Evolutionary conservation across 2,113 vertebrate genomes (phyloP), one percentile per base, ranked within the genome.

Genomic region (Nibea coibor): DNA sequence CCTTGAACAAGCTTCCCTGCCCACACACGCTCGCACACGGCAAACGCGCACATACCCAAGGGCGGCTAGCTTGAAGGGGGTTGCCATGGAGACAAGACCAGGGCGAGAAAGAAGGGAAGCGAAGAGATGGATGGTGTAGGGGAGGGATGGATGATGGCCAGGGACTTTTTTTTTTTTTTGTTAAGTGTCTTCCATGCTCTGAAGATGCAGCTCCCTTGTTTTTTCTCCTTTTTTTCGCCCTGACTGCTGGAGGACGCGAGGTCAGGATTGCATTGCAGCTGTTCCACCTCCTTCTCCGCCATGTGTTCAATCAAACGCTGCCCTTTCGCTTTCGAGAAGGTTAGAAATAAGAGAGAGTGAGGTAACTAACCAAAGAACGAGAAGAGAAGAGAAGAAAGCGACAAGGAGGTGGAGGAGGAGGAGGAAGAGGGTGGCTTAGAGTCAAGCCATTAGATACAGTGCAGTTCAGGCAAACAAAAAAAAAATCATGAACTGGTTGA

Each of bases 71-170:
- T 94, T 68, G 67, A 90, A 91, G 89, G 91, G 84, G 89, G 91
- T 93, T 93, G 88, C 89, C 87, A 92, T 93, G 88, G 92, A 90
- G 92, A 93, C 91, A 83, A 89, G 91, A 90, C 88, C 90, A 88
- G 88, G 89, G 90, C 45, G 81, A 90, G 80, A 84, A 84, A 75
- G 84, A 77, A 85, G 80, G 83, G 74, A 91, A 75, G 73, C n/a
- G 1, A 64, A 85, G 86, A 91, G 87, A 87, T 81, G 75, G 88
- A 92, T 87, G 81, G 61, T 81, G 79, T 70, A 81, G 59, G 71
- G 81, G 65, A 86, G 76, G 67, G 80, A 84, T 88, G 82, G 87
- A 88, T 80, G 85, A 89, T 85, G 80, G 84, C 83, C 83, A 91
- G 81, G 61, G 80, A 85, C 81, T 66, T 79, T 68, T 22, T 88